Evolutionary conservation across 1,140 invertebrate species (phyloP), one percentile per base, ranked within the genome.

Genomic region (Zaprionus gabonicus): DNA sequence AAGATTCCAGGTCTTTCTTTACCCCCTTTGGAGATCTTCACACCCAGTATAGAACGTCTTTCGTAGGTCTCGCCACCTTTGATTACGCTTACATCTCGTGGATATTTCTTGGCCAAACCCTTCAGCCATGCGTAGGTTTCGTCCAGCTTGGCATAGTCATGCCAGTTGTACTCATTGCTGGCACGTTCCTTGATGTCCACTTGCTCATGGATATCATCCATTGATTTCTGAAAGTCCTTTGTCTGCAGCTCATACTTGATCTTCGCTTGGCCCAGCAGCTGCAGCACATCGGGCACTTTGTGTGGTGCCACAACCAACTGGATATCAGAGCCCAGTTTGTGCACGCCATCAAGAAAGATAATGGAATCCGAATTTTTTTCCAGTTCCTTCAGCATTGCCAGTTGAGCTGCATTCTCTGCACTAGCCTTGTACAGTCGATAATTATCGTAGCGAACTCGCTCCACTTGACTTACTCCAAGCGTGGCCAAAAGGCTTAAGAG

Each of bases 21-120:
- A 23, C 68, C 53, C 0, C 92, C 93, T 23, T 94, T 94, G 3
- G 93, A 92, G 1, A 96, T 80, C 72, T 94, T 95, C 0, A 96
- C 93, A 1, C 95, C 95, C 51, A 94, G 92, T 57, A 97, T 95
- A 7, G 95, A 88, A 25, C 96, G 93, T 0, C 94, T 93, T 73
- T 96, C 94, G 77, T 94, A 94, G 0, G 94, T 94, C 25, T 79
- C 91, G 1, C 96, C 96, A 64, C 83, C 93, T 3, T 92, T 81
- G 3, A 95, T 69, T 0, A 94, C 66, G 12, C 93, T 74, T 0
- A 94, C 92, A 1, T 93, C 93, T 3, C 92, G 81, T 4, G 94
- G 91, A 69, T 94, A 92, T 1, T 72, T 20, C 1, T 69, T 49
- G 1, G 92, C 93, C 34, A 95, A 68, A 64, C 9, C 93, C 82